Base-by-base conservation (phyloP, 2,797 vertebrate genomes). In the Thripadectes ignobilis region DNA sequence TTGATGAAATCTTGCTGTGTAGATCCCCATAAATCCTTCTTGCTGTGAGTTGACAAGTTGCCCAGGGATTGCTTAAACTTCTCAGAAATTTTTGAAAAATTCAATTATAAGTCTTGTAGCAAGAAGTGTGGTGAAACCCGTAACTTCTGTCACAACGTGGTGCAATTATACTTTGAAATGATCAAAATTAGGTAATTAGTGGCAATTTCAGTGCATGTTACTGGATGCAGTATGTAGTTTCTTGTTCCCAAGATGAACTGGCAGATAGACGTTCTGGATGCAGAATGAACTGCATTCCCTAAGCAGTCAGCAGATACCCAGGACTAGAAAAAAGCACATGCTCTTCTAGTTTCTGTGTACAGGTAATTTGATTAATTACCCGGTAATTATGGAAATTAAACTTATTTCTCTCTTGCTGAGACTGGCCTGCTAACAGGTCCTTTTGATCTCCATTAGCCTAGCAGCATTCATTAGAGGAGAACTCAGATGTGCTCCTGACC, bases 381-480 rank as follows among this genome's bases (percentile, higher is more conserved):
- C 49, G 73, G 69, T 83, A 92, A 95, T 91, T 94, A 93, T 71
- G 46, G 63, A 92, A 89, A 88, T 84, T 46, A 77, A 82, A 71
- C n/a, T 71, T 85, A 59, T 4, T 93, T 96, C 63, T 62, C 4
- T 75, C 80, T 86, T 85, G 81, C 79, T 62, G 54, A 73, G 74
- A 32, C 88, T 92, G 57, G 89, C 59, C 65, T 88, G 66, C 77
- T 74, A 72, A 80, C 36, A 84, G 59, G 66, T 61, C 41, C 57
- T 82, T 95, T 95, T 95, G 91, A 89, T 95, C 84, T 89, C 58
- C 57, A 43, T 63, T 63, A 81, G 67, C 69, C 10, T 51, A 39
- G 51, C 65, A 43, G 51, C 65, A n/a, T 65, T 75, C 67, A 48
- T 88, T 88, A 85, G 32, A 68, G 80, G 41, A 81, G 59, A 83